phyloP scores from a whole-genome alignment of 2,888 invertebrate species.

The Leptopilina myrica region DNA sequence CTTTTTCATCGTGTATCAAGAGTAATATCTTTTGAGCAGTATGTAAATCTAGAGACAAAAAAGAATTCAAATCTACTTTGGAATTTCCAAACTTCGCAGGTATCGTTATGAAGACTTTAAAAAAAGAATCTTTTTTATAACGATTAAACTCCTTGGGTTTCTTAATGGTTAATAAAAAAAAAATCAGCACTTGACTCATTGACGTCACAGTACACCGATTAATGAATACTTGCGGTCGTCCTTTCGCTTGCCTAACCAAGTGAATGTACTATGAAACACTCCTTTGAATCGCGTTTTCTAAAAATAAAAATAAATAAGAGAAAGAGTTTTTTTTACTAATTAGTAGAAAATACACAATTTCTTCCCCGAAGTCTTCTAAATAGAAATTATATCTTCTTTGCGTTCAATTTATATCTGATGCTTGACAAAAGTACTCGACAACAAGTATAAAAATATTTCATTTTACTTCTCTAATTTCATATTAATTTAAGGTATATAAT shows the following conservation, averaged over 20 bases:
- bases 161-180: constrained; percentile 2
- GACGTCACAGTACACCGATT: constrained; percentile 56
- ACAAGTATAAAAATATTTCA: too few species aligned
- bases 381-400: background rate
- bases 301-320: constrained; percentile 15
- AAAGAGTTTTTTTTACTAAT: constrained; percentile 16
- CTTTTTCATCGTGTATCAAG: background rate
- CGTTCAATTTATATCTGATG: too few species aligned
- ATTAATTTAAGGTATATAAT: too few species aligned
- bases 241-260: constrained; percentile 54
- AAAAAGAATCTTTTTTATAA: background rate
- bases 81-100: constrained; percentile 13
- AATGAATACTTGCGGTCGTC: constrained; percentile 56
- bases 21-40: background rate
- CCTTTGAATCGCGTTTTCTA: constrained; percentile 21
- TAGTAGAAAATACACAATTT: constrained; percentile 1
- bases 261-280: constrained; percentile 58
- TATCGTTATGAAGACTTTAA: background rate
- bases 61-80: background rate
- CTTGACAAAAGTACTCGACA: too few species aligned
- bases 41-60: constrained; percentile 6
- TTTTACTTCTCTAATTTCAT: background rate
- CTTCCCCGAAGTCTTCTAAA: background rate
- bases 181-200: constrained; percentile 50
- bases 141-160: background rate